A percentile compares a stretch with the other conserved stretches of the same genome.
phyloP scores from a whole-genome alignment of 2,888 invertebrate genomes.

The Branchellion lobata region DNA sequence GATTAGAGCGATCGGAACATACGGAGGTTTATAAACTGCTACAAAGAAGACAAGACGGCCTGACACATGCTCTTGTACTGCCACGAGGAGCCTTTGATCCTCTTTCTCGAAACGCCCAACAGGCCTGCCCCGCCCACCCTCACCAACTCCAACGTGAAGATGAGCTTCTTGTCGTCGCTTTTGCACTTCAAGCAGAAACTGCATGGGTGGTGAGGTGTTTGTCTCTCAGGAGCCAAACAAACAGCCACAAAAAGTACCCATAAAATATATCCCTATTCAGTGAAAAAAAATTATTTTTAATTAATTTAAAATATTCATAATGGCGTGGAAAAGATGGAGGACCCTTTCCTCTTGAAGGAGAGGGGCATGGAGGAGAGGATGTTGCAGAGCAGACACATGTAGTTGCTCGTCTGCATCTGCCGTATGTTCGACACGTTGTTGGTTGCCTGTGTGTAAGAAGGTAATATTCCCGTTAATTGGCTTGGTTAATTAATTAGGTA shows the following conservation, averaged over 20 bases:
- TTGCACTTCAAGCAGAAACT: constrained; percentile 72
- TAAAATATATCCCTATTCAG: no score
- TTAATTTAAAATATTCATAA: no score
- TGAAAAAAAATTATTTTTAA: no score
- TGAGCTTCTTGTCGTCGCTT: constrained; percentile 66
- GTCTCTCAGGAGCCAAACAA: no score
- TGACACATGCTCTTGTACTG: constrained; percentile 78
- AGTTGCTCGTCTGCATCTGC: constrained; percentile 69
- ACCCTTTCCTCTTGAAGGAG: constrained; percentile 71
- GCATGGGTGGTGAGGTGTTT: constrained; percentile 47
- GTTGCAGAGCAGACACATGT: constrained; percentile 68
- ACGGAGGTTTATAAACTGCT: no score
- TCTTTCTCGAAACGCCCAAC: constrained; percentile 71
- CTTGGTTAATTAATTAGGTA: not conserved
- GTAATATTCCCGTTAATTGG: not conserved
- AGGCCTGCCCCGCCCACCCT: constrained; percentile 58
- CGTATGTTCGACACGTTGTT: constrained; percentile 75
- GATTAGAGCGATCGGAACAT: no score
- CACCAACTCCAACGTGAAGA: constrained; percentile 74
- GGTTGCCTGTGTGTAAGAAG: constrained; percentile 63
- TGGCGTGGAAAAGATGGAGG: constrained; percentile 49
- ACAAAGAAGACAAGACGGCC: constrained; percentile 66
- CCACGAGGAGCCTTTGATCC: constrained; percentile 78
- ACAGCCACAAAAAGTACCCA: no score
- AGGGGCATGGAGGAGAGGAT: constrained; percentile 70